A percentile compares a stretch with the other conserved stretches of the same genome.
Conservation (phyloP, 2,113 vertebrate genomes). For the Columbina picui region DNA sequence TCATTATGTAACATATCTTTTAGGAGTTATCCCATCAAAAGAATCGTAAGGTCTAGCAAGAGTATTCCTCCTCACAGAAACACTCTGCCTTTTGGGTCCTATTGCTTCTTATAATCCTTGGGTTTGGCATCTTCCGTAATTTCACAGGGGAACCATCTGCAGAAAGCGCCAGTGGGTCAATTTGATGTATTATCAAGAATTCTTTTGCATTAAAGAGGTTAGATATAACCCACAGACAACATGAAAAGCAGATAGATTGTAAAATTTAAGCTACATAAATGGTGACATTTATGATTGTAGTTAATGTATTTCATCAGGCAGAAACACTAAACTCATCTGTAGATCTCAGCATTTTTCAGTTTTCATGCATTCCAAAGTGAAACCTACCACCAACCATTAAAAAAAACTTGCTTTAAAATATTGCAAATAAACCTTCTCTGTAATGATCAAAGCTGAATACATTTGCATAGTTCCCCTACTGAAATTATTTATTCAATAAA, state of each 20-base stretch:
- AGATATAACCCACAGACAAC: not conserved
- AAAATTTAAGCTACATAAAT: not conserved
- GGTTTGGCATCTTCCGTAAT: fast-evolving
- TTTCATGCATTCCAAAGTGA: not conserved
- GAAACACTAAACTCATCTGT: not conserved
- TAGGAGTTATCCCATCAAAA: not conserved
- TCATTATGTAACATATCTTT: not conserved
- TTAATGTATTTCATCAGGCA: not conserved
- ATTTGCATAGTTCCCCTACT: not conserved
- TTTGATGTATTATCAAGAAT: not conserved
- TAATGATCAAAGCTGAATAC: not conserved
- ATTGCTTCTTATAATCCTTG: not conserved
- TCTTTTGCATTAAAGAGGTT: not conserved
- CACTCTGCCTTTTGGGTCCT: not conserved
- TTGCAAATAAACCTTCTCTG: not conserved
- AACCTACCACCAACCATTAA: not conserved
- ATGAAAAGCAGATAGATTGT: not conserved
- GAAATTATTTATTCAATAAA: conserved; percentile 38
- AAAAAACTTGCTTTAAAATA: not conserved
- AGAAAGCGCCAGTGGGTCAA: not conserved
- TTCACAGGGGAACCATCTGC: not conserved
- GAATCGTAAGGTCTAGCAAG: not conserved
- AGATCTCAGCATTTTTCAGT: not conserved
- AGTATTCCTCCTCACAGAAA: not conserved
- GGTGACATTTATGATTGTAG: not conserved